A percentile compares a stretch with the other conserved stretches of the same genome.
Evolutionary conservation across 2,888 invertebrate genomes (phyloP).

Genomic region (Andrena camellia): DNA sequence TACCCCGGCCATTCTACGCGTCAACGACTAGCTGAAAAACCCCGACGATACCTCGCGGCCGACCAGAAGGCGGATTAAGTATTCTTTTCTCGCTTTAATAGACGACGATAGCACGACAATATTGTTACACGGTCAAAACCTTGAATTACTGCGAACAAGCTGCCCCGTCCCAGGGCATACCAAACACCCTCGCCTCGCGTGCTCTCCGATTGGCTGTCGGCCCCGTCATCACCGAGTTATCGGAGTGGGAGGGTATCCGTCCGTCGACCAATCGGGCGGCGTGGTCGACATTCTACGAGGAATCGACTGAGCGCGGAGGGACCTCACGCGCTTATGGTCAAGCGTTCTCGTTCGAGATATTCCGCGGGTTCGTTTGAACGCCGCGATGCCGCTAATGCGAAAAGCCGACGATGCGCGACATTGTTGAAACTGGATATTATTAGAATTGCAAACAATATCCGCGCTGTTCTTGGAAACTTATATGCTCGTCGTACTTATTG

Average conservation of each 20-base stretch:
- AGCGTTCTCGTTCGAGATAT: conserved; percentile 1
- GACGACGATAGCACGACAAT: conserved; percentile 47
- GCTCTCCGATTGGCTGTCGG: conserved; percentile 48
- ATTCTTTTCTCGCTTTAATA: conserved; percentile 27
- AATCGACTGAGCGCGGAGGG: conserved; percentile 43
- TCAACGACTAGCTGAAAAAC: conserved; percentile 27
- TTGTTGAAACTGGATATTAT: conserved; percentile 8
- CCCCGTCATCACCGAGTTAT: conserved; percentile 54
- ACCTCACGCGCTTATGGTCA: conserved; percentile 16
- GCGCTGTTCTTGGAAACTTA: background rate
- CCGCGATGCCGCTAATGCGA: conserved; percentile 18
- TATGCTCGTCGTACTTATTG: background rate
- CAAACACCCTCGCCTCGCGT: conserved; percentile 64
- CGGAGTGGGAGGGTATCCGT: conserved; percentile 55
- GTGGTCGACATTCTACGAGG: conserved; percentile 2
- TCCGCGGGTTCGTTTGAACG: conserved; percentile 46
- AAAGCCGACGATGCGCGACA: background rate
- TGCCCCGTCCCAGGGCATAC: conserved; percentile 65
- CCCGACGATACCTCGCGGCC: conserved; percentile 30
- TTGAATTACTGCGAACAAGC: conserved; percentile 66
- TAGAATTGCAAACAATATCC: background rate
- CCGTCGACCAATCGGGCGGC: conserved; percentile 43
- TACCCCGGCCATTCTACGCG: conserved; percentile 90
- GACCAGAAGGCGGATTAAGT: conserved; percentile 27
- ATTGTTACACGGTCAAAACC: conserved; percentile 63